Evolutionary conservation across 1,140 invertebrate genomes (phyloP), one percentile per base, ranked within the genome.

Genomic region (Xylocopa sonorina): DNA sequence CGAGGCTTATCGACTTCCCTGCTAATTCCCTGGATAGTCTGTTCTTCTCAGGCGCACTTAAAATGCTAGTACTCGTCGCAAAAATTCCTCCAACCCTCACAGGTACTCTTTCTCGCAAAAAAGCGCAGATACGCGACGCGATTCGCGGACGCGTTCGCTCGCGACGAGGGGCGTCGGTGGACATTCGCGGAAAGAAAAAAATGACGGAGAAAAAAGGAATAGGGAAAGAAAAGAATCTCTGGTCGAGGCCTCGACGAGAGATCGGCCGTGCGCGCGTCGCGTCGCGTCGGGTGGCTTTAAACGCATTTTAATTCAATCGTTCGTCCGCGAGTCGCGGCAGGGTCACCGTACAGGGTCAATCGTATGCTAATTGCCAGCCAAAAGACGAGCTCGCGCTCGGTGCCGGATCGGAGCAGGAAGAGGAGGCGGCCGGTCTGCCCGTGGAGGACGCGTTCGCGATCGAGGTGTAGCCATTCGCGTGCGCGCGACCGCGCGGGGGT

Each of bases 341-440:
- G 86, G 87, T 87, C 87, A 88, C 86, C 72, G 85, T 82, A 87
- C 84, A 88, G 89, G 92, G 91, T 93, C 91, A 93, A 93, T 93
- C 91, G 91, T 93, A 93, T 93, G 92, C 91, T 92, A 93, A 93
- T 93, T 93, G 91, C 89, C 89, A 88, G 78, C 91, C 89, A 90
- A 92, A 92, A 93, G 89, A 92, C 89, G 88, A 88, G 81, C 78
- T 85, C 83, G 78, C 69, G 85, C n/a, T n/a, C n/a, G n/a, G n/a
- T n/a, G n/a, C n/a, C 78, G 78, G 80, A 55, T 73, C 48, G 77
- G 73, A 76, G 66, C 82, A 85, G 67, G 79, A 80, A 73, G 74
- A 86, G 80, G 46, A 85, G 81, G 66, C n/a, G 81, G 66, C n/a
- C 48, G 32, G 74, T 18, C 62, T 78, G 78, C 67, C n/a, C n/a